These are phyloP conservation scores for Corvus cornix DNA, from an alignment of 2,113 vertebrate genomes.

Conservation along the genomic window DNA sequence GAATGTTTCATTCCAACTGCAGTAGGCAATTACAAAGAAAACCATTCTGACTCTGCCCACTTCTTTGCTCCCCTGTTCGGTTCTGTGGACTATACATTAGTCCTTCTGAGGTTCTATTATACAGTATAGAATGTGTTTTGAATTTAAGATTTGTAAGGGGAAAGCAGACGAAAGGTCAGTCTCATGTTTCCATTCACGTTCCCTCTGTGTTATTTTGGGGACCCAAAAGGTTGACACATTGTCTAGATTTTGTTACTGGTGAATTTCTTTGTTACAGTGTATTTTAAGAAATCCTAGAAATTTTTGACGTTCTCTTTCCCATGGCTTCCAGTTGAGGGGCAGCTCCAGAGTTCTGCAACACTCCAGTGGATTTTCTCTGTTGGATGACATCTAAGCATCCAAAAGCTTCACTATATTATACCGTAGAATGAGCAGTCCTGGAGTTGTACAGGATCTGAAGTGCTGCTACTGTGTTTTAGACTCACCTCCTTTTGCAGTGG, in stretches of 20 bases:
- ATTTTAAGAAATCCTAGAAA: neutral
- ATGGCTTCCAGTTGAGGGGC: neutral
- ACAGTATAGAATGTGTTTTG: neutral
- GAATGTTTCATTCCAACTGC: conserved; percentile 21
- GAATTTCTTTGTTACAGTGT: neutral
- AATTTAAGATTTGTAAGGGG: conserved; percentile 11
- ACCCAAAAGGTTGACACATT: neutral
- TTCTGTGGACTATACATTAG: neutral
- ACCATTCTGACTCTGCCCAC: conserved; percentile 40
- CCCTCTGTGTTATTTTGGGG: neutral
- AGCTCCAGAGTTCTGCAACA: neutral
- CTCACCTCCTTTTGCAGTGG: neutral
- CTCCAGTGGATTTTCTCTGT: neutral
- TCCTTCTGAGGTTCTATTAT: conserved; percentile 32
- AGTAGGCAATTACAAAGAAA: conserved; percentile 52
- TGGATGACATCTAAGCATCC: neutral
- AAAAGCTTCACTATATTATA: neutral
- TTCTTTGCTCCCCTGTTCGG: conserved; percentile 12
- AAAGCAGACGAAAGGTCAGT: conserved; percentile 15
- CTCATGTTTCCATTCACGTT: neutral
- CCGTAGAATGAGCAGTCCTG: neutral
- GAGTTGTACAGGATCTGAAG: neutral
- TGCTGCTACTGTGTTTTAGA: neutral
- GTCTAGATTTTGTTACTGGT: neutral
- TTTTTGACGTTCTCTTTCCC: neutral